These are phyloP conservation scores for Psix sp. DNA, from an alignment of 1,140 invertebrate species.

Conservation along the genomic window DNA sequence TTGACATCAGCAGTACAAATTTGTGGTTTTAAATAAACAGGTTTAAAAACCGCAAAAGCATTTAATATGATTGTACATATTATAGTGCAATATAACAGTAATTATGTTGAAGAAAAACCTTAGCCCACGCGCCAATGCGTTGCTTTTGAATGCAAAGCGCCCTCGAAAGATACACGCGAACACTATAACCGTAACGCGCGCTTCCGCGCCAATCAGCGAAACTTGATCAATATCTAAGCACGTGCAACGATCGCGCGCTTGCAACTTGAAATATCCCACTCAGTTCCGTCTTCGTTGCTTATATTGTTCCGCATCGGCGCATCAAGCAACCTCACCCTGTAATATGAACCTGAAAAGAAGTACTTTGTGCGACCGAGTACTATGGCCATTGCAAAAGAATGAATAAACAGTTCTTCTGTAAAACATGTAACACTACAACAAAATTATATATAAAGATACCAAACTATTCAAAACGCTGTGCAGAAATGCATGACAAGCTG, in stretches of 20 bases:
- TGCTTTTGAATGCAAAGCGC: background rate
- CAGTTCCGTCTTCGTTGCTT: constrained; percentile 1
- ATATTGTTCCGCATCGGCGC: background rate
- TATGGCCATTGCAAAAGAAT: too few relatives aligned
- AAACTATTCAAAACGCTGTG: too few relatives aligned
- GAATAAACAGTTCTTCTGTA: background rate
- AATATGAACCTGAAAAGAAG: background rate
- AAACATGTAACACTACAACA: too few relatives aligned
- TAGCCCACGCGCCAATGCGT: too few relatives aligned
- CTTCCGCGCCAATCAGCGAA: background rate
- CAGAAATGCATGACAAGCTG: too few relatives aligned
- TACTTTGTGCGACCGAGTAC: background rate
- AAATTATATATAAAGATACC: too few relatives aligned
- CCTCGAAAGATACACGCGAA: background rate
- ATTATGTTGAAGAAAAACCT: too few relatives aligned
- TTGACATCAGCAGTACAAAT: too few relatives aligned
- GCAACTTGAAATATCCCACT: background rate
- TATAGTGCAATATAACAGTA: too few relatives aligned
- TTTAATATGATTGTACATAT: too few relatives aligned
- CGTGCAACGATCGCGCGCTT: background rate
- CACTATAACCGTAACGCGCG: background rate
- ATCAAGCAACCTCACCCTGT: background rate
- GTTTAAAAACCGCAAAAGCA: too few relatives aligned
- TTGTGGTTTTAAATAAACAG: too few relatives aligned
- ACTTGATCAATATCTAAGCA: constrained; percentile 8